Percentiles rank a stretch among this genome's conserved stretches.
These are phyloP conservation scores for Podarcis muralis DNA, from an alignment of 2,113 vertebrate genomes.

Conservation along the genomic window DNA sequence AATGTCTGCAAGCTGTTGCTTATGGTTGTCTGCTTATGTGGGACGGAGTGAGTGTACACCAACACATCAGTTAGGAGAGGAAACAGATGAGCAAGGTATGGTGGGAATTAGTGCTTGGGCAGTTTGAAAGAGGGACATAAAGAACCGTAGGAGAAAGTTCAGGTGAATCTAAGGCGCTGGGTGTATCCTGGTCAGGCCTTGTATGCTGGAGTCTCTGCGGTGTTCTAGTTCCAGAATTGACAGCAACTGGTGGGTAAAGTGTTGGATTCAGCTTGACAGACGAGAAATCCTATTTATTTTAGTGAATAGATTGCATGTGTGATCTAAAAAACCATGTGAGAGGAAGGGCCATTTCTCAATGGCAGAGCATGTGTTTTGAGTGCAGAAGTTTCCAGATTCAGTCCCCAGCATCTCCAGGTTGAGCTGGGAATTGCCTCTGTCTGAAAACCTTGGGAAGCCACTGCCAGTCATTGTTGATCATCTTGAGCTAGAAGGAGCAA, in stretches of 20 bases:
- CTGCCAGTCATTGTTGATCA: no score
- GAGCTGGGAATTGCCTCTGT: neutral
- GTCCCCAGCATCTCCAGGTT: no score
- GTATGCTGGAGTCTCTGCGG: neutral
- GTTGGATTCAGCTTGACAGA: neutral
- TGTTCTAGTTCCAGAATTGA: neutral
- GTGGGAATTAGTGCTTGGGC: neutral
- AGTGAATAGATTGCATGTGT: neutral
- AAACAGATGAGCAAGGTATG: neutral
- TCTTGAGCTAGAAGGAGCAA: neutral
- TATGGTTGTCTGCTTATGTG: neutral
- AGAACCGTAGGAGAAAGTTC: no score
- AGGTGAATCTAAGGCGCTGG: no score
- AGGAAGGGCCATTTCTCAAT: no score
- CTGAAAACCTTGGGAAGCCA: neutral
- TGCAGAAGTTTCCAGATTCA: neutral
- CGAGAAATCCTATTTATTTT: neutral
- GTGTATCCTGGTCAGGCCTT: no score
- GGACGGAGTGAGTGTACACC: neutral
- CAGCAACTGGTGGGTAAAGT: neutral
- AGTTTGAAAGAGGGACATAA: neutral
- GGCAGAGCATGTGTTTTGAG: no score
- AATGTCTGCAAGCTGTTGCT: neutral
- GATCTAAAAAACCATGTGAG: neutral
- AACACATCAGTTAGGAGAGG: neutral